Percentiles rank a stretch among this genome's conserved stretches.
These are phyloP conservation scores for Elysia crispata DNA, from an alignment of 2,888 invertebrate species.

Conservation along the genomic window DNA sequence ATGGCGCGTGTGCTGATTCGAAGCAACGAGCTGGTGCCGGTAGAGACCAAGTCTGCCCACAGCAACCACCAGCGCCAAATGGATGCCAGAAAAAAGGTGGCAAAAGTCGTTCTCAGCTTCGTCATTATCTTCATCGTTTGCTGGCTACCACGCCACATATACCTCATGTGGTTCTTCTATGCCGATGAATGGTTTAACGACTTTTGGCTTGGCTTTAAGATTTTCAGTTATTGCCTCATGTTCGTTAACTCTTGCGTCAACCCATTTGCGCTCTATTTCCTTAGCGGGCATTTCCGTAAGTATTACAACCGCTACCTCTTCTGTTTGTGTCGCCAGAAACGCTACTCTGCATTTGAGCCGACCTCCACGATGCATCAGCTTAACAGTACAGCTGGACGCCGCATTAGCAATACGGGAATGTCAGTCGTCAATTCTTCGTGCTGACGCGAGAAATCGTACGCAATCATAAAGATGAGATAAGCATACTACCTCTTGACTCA, in stretches of 20 bases:
- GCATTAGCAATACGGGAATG: conserved; percentile 66
- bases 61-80: conserved; percentile 72
- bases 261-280: conserved; percentile 94
- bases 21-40: conserved; percentile 70
- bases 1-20: conserved; percentile 90
- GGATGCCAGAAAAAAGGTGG: conserved; percentile 75
- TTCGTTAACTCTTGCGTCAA: conserved; percentile 93
- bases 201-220: conserved; percentile 88
- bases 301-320: conserved; percentile 93
- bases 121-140: conserved; percentile 84
- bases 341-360: conserved; percentile 59
- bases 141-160: conserved; percentile 78
- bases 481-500: too few relatives aligned
- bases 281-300: conserved; percentile 93
- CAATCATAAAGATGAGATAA: too few relatives aligned
- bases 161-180: conserved; percentile 88
- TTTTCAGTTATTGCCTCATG: conserved; percentile 89
- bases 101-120: conserved; percentile 90
- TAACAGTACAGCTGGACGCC: conserved; percentile 68
- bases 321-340: conserved; percentile 81
- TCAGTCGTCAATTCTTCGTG: conserved; percentile 50
- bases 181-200: conserved; percentile 82
- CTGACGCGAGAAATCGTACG: too few relatives aligned
- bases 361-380: conserved; percentile 68
- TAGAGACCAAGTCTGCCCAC: conserved; percentile 64